Percentiles rank a stretch among this genome's conserved stretches.
Evolutionary conservation across 2,888 invertebrate species (phyloP).

Genomic region (Polymixis lichenea): DNA sequence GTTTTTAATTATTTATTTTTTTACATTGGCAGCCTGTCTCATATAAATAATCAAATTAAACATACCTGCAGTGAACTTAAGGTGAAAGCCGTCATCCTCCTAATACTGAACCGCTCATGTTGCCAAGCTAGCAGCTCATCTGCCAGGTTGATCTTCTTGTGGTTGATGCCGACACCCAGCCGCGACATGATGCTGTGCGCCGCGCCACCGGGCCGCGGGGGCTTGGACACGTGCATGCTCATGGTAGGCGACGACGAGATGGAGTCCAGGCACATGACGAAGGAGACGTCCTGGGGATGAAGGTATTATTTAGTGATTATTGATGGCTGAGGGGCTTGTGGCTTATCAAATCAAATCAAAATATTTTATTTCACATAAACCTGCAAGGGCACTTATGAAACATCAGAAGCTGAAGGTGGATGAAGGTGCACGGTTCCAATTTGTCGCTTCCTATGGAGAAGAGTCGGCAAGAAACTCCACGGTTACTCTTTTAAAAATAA

Average conservation of each 20-base stretch:
- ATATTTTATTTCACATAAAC: no score
- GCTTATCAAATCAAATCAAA: no score
- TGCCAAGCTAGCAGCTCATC: slow-evolving; percentile 98
- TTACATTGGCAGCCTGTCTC: no score
- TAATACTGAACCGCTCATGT: slow-evolving; percentile 98
- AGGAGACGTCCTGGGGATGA: slow-evolving; percentile 94
- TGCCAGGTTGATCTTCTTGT: slow-evolving; percentile 99
- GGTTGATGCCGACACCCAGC: slow-evolving; percentile 92
- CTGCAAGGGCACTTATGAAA: no score
- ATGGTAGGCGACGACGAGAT: slow-evolving; percentile 92
- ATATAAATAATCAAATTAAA: no score
- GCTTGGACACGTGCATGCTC: slow-evolving; percentile 98
- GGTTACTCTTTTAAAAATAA: no score
- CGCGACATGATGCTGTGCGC: slow-evolving; percentile 92
- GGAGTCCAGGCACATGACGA: slow-evolving; percentile 97
- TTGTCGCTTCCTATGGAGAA: no score
- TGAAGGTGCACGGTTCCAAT: no score
- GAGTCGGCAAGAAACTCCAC: no score
- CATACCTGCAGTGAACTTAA: slow-evolving; percentile 93
- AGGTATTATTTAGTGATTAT: not conserved
- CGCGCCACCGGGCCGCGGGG: slow-evolving; percentile 96
- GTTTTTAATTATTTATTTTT: no score
- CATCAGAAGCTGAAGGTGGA: no score
- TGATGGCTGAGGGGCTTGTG: not conserved
- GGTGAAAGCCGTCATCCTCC: slow-evolving; percentile 97